Conservation (phyloP, 1,140 invertebrate genomes). For the Ooceraea biroi region DNA sequence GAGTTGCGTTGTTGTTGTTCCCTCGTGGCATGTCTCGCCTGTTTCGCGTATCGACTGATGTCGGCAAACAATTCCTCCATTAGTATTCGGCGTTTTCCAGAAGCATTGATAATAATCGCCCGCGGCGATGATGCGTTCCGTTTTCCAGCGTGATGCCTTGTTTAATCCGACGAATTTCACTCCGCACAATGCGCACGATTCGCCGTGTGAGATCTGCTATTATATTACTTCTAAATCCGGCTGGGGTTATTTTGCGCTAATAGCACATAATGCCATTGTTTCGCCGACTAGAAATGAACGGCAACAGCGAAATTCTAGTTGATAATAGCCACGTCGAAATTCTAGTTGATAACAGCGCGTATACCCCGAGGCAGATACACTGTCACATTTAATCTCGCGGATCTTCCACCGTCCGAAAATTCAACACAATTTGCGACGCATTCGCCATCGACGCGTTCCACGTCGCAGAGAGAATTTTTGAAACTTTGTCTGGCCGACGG, state of each 20-base stretch:
- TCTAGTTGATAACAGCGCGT: background rate
- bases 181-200: background rate
- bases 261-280: background rate
- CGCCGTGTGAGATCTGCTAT: background rate
- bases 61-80: conserved; percentile 38
- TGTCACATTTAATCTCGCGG: conserved; percentile 13
- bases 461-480: conserved; percentile 4
- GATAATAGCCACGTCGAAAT: background rate
- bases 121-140: background rate
- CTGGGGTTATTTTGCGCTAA: background rate
- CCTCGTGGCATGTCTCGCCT: background rate
- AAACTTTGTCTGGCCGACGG: background rate
- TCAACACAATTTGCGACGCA: conserved; percentile 6
- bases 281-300: background rate
- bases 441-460: background rate
- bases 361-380: background rate
- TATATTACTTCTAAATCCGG: conserved; percentile 5
- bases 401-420: background rate
- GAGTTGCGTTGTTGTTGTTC: background rate
- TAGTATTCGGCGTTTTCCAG: conserved; percentile 25
- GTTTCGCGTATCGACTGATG: conserved; percentile 29
- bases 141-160: too few relatives aligned
- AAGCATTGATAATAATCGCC: conserved; percentile 29
- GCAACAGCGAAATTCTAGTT: conserved; percentile 16
- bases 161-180: background rate